Evolutionary conservation across 2,888 invertebrate species (phyloP), one percentile per base, ranked within the genome.

Genomic region (Phyllotreta striolata): DNA sequence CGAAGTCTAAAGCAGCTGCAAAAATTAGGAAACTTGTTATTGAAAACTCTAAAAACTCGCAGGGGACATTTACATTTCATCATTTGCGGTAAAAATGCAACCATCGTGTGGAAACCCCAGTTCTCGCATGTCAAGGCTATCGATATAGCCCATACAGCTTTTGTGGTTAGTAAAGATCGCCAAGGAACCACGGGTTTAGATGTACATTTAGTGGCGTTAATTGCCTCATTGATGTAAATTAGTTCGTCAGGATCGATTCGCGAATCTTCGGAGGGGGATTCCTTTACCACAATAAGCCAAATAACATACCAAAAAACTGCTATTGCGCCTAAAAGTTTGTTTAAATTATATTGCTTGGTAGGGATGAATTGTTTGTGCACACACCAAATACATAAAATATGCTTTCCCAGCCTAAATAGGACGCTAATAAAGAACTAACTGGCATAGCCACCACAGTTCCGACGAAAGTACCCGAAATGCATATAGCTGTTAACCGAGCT

Each of bases 31-130:
- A 8, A 35, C n/a, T 24, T 3, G 24, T 3, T 1, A 3, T 24
- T 24, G 3, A 24, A 24, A 24, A 24, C 24, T 4, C 4, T n/a
- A n/a, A n/a, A n/a, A n/a, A n/a, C n/a, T n/a, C n/a, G n/a, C n/a
- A 40, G n/a, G n/a, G n/a, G n/a, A n/a, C n/a, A 52, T 39, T 38
- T 34, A 52, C 52, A 52, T 38, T 52, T 52, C 52, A 52, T 52
- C 39, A 63, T 66, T 40, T 61, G 64, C n/a, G 69, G 69, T 14
- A 69, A 9, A 40, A 65, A 58, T 0, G 69, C 65, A 7, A 64
- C 84, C 67, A 94, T 82, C 0, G 93, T 94, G 75, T 94, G 94
- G 80, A 93, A 93, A 3, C 94, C 94, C 94, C 94, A 94, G 80
- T 93, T 93, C 79, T 94, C 93, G 35, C 92, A 90, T 81, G 93